phyloP scores from a whole-genome alignment of 2,797 vertebrate genomes.

The Apogon hyalosoma region DNA sequence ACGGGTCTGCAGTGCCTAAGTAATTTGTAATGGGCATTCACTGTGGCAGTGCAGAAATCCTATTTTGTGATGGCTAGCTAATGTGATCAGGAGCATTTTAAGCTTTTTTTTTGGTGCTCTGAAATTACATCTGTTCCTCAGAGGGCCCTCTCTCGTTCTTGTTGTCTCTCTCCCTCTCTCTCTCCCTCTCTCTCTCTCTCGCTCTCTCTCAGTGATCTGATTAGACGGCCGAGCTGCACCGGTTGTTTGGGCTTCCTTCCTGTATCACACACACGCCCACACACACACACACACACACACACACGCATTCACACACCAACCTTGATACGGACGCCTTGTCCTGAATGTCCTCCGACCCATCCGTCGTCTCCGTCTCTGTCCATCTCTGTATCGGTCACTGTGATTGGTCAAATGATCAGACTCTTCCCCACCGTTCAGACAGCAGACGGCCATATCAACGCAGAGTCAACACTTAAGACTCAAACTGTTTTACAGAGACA shows the following conservation, averaged over 20 bases:
- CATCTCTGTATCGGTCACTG: constrained; percentile 26
- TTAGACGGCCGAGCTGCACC: constrained; percentile 79
- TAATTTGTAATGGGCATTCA: constrained; percentile 91
- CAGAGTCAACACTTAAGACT: constrained; percentile 11
- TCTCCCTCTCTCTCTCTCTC: constrained; percentile 23
- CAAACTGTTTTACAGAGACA: constrained; percentile 8
- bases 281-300: no score
- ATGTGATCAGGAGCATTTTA: constrained; percentile 90
- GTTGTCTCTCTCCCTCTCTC: constrained; percentile 21
- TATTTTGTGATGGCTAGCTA: constrained; percentile 88
- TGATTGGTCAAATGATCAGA: constrained; percentile 36
- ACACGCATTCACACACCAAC: constrained; percentile 39
- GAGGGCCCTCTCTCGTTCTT: constrained; percentile 51
- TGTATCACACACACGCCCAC: constrained; percentile 55
- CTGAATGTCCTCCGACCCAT: constrained; percentile 64
- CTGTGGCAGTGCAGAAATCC: constrained; percentile 91
- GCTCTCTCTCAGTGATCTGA: constrained; percentile 78
- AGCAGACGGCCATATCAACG: constrained; percentile 5
- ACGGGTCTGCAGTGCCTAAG: constrained; percentile 86
- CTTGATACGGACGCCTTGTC: constrained; percentile 46
- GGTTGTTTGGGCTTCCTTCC: constrained; percentile 72
- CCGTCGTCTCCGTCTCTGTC: constrained; percentile 48
- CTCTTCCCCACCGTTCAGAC: constrained; percentile 22
- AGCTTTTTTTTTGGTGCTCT: constrained; percentile 84
- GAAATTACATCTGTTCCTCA: constrained; percentile 85